Evolutionary conservation across 2,888 invertebrate species (phyloP), one percentile per base, ranked within the genome.

Genomic region (Eupithecia insigniata): DNA sequence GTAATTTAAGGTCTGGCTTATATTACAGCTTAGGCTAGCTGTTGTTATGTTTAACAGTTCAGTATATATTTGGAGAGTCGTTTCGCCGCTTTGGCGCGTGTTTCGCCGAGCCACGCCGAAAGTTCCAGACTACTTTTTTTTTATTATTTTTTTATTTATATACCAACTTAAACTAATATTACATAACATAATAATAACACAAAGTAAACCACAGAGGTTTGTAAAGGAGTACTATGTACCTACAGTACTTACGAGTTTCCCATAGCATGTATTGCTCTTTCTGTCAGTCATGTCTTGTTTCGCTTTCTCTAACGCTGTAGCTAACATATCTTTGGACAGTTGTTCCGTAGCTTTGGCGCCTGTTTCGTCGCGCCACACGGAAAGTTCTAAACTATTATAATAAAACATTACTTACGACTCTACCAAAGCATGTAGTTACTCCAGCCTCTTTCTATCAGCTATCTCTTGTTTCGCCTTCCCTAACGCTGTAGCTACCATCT

Each of bases 211-310:
- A n/a, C n/a, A n/a, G n/a, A n/a, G n/a, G n/a, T n/a, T n/a, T n/a
- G n/a, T n/a, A n/a, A n/a, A n/a, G n/a, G n/a, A n/a, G n/a, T n/a
- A n/a, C n/a, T n/a, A n/a, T n/a, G n/a, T n/a, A 98, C 89, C 83
- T 39, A 64, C 2, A 61, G 8, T 55, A 94, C 95, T 95, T 89
- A 97, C 97, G 95, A 78, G 95, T 88, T 77, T 96, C 95, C 97
- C 97, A 98, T 30, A 97, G 95, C 90, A 97, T 96, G 85, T 97
- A 98, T 84, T 98, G 98, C 96, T 96, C 84, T 97, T 96, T 71
- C 98, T 94, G 46, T 96, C 95, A 30, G 96, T 94, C 85, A 98
- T 94, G 80, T 97, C 97, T 72, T 96, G 95, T 84, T 97, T 97
- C 0, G 98, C 98, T 82, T 96, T 97, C 77, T 96, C 96, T 0